These are phyloP conservation scores for Elysia crispata DNA, from an alignment of 2,888 invertebrate species.

Conservation along the genomic window DNA sequence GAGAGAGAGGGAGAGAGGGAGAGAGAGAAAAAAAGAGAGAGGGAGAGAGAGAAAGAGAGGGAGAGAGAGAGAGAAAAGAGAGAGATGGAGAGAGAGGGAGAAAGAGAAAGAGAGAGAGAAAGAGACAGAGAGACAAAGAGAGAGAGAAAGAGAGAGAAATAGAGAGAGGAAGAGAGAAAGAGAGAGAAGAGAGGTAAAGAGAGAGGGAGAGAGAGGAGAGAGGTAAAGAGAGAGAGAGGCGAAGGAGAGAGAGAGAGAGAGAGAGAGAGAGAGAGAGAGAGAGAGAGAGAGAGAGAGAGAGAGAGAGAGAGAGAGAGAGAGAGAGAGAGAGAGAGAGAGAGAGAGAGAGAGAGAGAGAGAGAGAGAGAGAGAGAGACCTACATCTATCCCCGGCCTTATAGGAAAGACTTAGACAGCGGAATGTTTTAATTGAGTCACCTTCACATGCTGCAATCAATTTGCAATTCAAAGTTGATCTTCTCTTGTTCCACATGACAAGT, in stretches of 20 bases:
- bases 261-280: neutral
- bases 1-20: slow-evolving; percentile 3
- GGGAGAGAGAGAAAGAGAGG: neutral
- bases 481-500: neutral
- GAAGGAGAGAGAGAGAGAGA: too few relatives aligned
- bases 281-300: too few relatives aligned
- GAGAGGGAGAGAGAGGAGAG: too few relatives aligned
- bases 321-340: too few relatives aligned
- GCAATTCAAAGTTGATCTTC: too few relatives aligned
- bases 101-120: neutral
- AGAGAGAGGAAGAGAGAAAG: neutral
- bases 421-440: neutral
- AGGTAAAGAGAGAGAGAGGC: too few relatives aligned
- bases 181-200: neutral
- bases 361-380: too few relatives aligned
- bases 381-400: too few relatives aligned
- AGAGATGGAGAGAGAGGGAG: too few relatives aligned
- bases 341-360: too few relatives aligned
- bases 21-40: slow-evolving; percentile 6
- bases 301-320: too few relatives aligned
- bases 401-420: neutral
- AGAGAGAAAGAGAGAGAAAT: neutral
- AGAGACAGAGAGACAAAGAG: neutral
- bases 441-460: neutral
- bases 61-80: neutral